Conservation (phyloP, 2,888 invertebrate species). For the Brenthis ino region DNA sequence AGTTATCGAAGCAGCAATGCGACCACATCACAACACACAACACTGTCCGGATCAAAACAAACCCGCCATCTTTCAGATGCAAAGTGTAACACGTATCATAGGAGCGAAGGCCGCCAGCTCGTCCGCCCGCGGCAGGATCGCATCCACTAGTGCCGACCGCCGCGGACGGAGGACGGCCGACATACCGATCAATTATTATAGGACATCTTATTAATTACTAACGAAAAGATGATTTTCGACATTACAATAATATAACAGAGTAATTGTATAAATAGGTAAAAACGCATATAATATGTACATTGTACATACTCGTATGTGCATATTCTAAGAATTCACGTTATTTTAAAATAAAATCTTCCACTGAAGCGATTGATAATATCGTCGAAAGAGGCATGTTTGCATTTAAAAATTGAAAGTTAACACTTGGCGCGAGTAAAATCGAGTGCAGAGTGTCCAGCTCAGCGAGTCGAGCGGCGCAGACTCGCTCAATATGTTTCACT, state of each 20-base stretch:
- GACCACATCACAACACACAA: slow-evolving; percentile 13
- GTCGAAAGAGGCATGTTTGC: background rate
- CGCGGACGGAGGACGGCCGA: background rate
- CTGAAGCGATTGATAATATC: background rate
- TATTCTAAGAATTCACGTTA: no score
- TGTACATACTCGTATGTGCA: no score
- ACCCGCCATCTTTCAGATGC: background rate
- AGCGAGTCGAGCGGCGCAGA: slow-evolving; percentile 14
- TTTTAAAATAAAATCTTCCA: background rate
- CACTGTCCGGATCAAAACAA: slow-evolving; percentile 15
- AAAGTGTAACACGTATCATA: slow-evolving; percentile 14
- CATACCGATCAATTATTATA: background rate
- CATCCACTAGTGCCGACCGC: background rate
- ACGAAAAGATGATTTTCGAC: no score
- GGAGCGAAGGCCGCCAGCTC: slow-evolving; percentile 25
- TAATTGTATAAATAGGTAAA: no score
- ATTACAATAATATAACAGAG: no score
- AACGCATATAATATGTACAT: no score
- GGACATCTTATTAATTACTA: no score
- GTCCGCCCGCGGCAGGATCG: background rate
- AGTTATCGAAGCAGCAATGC: slow-evolving; percentile 12
- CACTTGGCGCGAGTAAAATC: slow-evolving; percentile 1
- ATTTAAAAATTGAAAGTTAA: background rate
- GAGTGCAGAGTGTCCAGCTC: background rate
- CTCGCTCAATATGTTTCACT: slow-evolving; percentile 19